Conservation (phyloP, 2,888 invertebrate species). For the Nesidiocoris tenuis region DNA sequence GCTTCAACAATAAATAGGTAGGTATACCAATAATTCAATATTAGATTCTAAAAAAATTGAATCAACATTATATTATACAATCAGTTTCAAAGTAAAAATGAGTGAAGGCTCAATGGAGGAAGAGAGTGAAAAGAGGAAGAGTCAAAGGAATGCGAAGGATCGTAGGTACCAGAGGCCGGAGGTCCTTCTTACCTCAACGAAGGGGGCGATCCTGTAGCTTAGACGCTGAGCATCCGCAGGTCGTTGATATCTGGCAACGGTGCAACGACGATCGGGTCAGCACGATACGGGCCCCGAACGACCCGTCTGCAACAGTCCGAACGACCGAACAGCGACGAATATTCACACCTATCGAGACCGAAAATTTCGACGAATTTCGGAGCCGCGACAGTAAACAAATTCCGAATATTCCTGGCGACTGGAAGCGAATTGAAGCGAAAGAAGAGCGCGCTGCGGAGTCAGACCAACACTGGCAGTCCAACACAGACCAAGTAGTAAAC, state of each 20-base stretch:
- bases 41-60: too few species aligned
- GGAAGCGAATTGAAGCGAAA: not conserved
- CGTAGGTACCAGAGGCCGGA: not conserved
- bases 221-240: slow-evolving; percentile 23
- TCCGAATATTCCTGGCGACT: not conserved
- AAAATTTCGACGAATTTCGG: not conserved
- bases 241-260: not conserved
- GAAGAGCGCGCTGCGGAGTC: not conserved
- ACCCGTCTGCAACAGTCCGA: not conserved
- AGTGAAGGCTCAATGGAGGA: too few species aligned
- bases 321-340: not conserved
- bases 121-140: slow-evolving; percentile 5
- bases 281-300: not conserved
- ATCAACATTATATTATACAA: too few species aligned
- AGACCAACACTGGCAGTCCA: not conserved
- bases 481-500: slow-evolving; percentile 15
- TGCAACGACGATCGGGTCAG: not conserved
- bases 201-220: slow-evolving; percentile 39
- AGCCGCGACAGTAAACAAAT: not conserved
- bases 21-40: too few species aligned
- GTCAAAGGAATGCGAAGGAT: not conserved
- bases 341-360: too few species aligned
- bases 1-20: too few species aligned
- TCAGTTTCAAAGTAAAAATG: too few species aligned
- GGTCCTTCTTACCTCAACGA: slow-evolving; percentile 32